Evolutionary conservation across 2,888 invertebrate genomes (phyloP).

Genomic region (Rotaria magnacalcarata): DNA sequence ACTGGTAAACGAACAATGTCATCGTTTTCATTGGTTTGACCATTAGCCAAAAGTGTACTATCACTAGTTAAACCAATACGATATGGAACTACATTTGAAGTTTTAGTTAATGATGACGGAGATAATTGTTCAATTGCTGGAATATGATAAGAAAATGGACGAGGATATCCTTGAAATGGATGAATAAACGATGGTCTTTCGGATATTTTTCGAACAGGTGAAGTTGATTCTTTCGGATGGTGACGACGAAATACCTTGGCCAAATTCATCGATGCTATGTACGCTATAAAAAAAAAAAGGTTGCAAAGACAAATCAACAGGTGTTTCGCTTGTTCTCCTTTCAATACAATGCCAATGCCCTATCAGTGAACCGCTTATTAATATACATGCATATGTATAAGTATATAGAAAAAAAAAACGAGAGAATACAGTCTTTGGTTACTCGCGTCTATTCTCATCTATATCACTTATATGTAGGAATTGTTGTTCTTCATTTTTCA

Average conservation of each 20-base stretch:
- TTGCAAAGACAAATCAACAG: not conserved
- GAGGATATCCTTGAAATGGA: not conserved
- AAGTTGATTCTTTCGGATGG: not conserved
- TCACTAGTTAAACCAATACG: not conserved
- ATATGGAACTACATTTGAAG: not conserved
- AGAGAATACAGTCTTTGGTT: not conserved
- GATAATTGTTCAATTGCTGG: not conserved
- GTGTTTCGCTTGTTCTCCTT: not conserved
- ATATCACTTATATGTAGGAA: not conserved
- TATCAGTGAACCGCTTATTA: constrained; percentile 26
- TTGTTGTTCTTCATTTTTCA: constrained; percentile 25
- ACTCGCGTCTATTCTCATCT: not conserved
- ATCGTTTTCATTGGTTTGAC: not conserved
- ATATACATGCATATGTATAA: not conserved
- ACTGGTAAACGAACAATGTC: constrained; percentile 19
- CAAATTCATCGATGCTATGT: constrained; percentile 4
- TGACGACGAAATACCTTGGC: constrained; percentile 35
- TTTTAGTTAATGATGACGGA: not conserved
- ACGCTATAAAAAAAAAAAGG: not conserved
- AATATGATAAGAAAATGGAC: not conserved
- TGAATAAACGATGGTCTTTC: not conserved
- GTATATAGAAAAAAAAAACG: not conserved
- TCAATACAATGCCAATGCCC: constrained; percentile 21
- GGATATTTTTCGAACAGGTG: not conserved
- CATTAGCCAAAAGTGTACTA: not conserved